Evolutionary conservation across 2,797 vertebrate species (phyloP), one percentile per base, ranked within the genome.

Genomic region (Hippocampus kuda): DNA sequence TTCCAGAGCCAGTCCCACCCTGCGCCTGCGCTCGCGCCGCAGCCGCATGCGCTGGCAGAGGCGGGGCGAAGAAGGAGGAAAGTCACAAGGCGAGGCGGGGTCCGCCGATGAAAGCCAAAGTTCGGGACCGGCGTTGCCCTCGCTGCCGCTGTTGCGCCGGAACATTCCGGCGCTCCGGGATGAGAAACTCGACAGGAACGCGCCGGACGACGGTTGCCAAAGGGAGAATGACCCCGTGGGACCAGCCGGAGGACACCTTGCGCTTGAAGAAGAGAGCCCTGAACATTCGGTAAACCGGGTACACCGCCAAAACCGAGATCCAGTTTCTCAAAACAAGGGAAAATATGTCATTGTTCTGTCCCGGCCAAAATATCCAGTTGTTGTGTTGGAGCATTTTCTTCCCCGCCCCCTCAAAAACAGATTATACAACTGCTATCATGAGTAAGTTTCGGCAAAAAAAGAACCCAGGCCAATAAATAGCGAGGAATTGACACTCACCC

Each of bases 41-140:
- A 91, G 91, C 76, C 89, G 87, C n/a, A 73, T 89, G 6, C 88
- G 87, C 16, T 85, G 81, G 84, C 82, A 85, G 66, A 81, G 11
- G 62, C 85, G 75, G 67, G 75, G 67, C 0, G 46, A 53, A 63
- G 70, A 67, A n/a, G 5, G 67, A 80, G 57, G 77, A 81, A 70
- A 71, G 67, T 44, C 13, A 15, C 69, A 51, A 10, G 34, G 46
- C 7, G 44, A 30, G 30, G 34, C 27, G 13, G 59, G 67, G 51
- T 66, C 42, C 27, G 56, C 60, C 10, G 72, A 70, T 66, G 75
- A 77, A 77, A 83, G 69, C 42, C 73, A 86, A 38, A 79, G 83
- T 67, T 64, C 66, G 9, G 80, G 79, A 3, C 75, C 78, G 0
- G 75, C 86, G 69, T 85, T 87, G 75, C 71, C 83, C 1, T 83